Evolutionary conservation across 2,888 invertebrate species (phyloP).

Genomic region (Plebejus anna): DNA sequence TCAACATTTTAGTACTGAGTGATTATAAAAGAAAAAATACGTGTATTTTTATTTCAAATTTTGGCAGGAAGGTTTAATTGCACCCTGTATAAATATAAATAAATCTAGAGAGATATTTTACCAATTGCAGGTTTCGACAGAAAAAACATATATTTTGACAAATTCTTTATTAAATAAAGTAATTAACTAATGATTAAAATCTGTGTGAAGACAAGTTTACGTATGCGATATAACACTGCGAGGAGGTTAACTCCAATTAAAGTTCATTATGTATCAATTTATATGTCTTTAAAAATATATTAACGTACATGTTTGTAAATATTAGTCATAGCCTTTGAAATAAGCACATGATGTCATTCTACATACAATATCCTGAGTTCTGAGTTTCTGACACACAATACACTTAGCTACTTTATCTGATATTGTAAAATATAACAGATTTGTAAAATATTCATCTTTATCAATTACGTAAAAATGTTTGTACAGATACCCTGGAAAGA

Average conservation of each 20-base stretch:
- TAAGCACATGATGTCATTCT: conserved; percentile 13
- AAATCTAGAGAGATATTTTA: too few relatives aligned
- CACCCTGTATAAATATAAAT: too few relatives aligned
- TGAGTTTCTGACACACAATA: not conserved
- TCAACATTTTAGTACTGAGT: too few relatives aligned
- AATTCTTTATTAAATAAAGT: too few relatives aligned
- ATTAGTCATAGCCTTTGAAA: conserved; percentile 6
- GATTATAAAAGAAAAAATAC: too few relatives aligned
- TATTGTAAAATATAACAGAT: not conserved
- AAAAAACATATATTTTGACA: too few relatives aligned
- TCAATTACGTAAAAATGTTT: not conserved
- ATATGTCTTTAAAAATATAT: conserved; percentile 7
- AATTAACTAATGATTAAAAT: too few relatives aligned
- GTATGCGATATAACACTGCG: not conserved
- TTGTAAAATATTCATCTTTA: not conserved
- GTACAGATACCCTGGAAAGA: not conserved
- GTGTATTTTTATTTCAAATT: too few relatives aligned
- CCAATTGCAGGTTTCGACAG: too few relatives aligned
- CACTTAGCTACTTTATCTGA: not conserved
- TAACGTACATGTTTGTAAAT: conserved; percentile 9
- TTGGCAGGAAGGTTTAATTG: too few relatives aligned
- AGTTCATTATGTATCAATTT: conserved; percentile 5
- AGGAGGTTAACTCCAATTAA: not conserved
- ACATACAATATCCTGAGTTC: not conserved
- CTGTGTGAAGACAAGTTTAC: too few relatives aligned